Evolutionary conservation across 2,888 invertebrate genomes (phyloP).

Genomic region (Ophion ellenae): DNA sequence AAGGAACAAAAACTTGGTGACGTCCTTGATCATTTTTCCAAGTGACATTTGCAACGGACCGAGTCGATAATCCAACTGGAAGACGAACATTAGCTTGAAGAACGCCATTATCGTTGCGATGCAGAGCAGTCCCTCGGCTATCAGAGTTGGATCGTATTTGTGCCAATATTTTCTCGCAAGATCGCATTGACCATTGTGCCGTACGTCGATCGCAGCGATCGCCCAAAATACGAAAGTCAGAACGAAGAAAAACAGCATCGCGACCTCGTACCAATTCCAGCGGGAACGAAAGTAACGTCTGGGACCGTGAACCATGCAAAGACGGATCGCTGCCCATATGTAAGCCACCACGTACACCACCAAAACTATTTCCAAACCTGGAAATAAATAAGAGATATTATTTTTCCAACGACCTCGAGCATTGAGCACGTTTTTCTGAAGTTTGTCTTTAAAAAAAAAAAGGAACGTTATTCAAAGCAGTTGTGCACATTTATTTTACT

Average conservation of each 20-base stretch:
- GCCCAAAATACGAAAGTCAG: slow-evolving; percentile 88
- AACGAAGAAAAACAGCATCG: slow-evolving; percentile 86
- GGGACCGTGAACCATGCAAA: slow-evolving; percentile 86
- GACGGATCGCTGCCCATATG: slow-evolving; percentile 85
- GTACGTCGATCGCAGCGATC: slow-evolving; percentile 85
- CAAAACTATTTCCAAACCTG: slow-evolving; percentile 80
- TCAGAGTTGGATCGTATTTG: slow-evolving; percentile 87
- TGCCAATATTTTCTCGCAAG: slow-evolving; percentile 88
- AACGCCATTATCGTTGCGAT: slow-evolving; percentile 88
- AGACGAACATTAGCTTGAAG: slow-evolving; percentile 87
- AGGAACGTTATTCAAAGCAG: not conserved
- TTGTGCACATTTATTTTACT: not conserved
- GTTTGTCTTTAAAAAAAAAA: slow-evolving; percentile 9
- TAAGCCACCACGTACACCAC: slow-evolving; percentile 86
- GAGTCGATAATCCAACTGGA: slow-evolving; percentile 87
- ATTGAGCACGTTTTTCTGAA: not conserved
- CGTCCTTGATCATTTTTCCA: slow-evolving; percentile 89
- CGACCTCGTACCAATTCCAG: slow-evolving; percentile 88
- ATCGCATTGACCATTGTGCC: slow-evolving; percentile 83
- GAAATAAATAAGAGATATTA: not conserved
- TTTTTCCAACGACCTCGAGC: not conserved
- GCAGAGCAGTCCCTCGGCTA: slow-evolving; percentile 88
- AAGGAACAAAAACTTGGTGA: slow-evolving; percentile 87
- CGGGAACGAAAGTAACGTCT: slow-evolving; percentile 85
- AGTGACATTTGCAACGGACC: slow-evolving; percentile 89